A percentile compares a stretch with the other conserved stretches of the same genome.
These are phyloP conservation scores for Pterocles burchelli DNA, from an alignment of 2,113 vertebrate species.

Conservation along the genomic window DNA sequence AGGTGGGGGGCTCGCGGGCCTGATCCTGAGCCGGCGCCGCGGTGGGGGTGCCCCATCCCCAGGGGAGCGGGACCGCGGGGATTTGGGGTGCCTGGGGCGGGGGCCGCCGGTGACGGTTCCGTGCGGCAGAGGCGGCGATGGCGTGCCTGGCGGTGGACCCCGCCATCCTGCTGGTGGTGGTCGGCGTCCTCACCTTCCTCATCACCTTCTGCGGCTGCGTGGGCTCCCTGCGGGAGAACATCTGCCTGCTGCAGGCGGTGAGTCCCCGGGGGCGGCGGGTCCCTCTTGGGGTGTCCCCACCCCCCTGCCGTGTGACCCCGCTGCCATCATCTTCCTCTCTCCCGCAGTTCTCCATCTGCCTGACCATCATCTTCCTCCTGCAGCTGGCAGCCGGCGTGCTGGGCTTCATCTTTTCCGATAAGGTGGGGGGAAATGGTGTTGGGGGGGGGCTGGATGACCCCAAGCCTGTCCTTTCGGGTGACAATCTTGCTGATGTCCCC, in stretches of 20 bases:
- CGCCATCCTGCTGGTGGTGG: conserved; percentile 82
- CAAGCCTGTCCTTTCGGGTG: not conserved
- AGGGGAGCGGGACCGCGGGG: not conserved
- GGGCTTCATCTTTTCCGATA: conserved; percentile 91
- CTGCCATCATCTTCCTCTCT: not conserved
- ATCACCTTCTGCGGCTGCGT: conserved; percentile 95
- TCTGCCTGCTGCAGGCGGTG: conserved; percentile 89
- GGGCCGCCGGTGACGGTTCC: not conserved
- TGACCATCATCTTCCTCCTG: conserved; percentile 88
- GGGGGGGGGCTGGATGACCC: not conserved
- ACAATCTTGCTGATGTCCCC: not conserved
- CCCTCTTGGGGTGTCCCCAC: not conserved
- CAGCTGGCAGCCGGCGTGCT: conserved; percentile 86
- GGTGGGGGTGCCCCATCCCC: too few species aligned
- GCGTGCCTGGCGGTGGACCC: conserved; percentile 88
- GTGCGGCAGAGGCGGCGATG: conserved; percentile 81
- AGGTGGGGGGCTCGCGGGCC: not conserved
- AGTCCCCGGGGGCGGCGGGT: not conserved
- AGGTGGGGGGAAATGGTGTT: conserved; percentile 68
- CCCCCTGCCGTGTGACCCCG: too few species aligned
- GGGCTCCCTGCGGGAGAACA: conserved; percentile 92
- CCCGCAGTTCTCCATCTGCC: conserved; percentile 85
- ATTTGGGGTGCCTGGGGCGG: not conserved
- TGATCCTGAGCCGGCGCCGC: too few species aligned
- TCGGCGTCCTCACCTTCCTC: conserved; percentile 90